These are phyloP conservation scores for Hydrochoerus hydrochaeris DNA, from an alignment of 2,113 vertebrate species.

Conservation along the genomic window DNA sequence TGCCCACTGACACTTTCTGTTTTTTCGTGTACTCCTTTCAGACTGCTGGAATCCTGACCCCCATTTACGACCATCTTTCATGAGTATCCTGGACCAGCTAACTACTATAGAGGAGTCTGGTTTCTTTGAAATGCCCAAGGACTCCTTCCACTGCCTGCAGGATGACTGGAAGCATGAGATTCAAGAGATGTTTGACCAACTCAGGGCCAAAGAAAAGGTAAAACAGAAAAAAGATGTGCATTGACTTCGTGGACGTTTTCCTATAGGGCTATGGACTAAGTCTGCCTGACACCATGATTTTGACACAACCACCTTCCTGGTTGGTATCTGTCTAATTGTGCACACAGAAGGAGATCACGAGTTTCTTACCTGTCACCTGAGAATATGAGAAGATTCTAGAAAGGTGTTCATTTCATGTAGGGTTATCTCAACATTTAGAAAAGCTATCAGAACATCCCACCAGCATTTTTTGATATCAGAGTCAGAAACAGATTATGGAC, in stretches of 20 bases:
- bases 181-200: conserved; percentile 99
- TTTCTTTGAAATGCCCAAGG: conserved; percentile 98
- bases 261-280: background rate
- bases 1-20: conserved; percentile 54
- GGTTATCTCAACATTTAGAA: background rate
- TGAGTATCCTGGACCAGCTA: conserved; percentile 93
- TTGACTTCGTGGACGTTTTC: background rate
- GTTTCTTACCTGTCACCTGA: background rate
- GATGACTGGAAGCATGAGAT: conserved; percentile 99
- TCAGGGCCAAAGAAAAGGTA: conserved; percentile 98
- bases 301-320: accelerated
- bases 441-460: background rate
- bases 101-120: conserved; percentile 97
- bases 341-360: background rate
- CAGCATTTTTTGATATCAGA: conserved; percentile 14
- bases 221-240: background rate
- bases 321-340: background rate
- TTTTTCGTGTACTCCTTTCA: conserved; percentile 70
- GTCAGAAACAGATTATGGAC: background rate
- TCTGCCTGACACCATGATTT: background rate
- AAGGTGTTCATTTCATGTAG: background rate
- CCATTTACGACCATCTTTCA: conserved; percentile 94
- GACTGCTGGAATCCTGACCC: conserved; percentile 97
- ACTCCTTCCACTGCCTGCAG: conserved; percentile 98
- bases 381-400: background rate